phyloP scores from a whole-genome alignment of 2,888 invertebrate genomes.

The Digitonthophagus gazella region DNA sequence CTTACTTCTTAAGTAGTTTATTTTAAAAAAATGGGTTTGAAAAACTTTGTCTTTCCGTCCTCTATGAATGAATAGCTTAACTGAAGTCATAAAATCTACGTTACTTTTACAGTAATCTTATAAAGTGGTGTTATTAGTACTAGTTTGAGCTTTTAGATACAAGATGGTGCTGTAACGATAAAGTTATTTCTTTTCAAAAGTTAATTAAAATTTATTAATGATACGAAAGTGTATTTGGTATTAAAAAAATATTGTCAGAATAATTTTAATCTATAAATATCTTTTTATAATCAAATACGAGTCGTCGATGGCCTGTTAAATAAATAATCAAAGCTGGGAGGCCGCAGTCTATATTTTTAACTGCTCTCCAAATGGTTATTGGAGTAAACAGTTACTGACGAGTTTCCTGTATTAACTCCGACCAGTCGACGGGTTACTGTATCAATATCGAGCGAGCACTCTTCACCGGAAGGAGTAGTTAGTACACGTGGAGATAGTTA shows the following conservation, averaged over 20 bases:
- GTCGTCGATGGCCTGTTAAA: background rate
- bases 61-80: background rate
- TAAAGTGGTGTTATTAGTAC: background rate
- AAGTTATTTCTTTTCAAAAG: background rate
- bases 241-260: too few species aligned
- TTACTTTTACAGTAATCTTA: background rate
- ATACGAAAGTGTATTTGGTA: too few species aligned
- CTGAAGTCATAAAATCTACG: background rate
- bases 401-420: constrained; percentile 34
- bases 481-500: background rate
- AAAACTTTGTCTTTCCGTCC: background rate
- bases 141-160: background rate
- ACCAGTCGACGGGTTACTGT: constrained; percentile 26
- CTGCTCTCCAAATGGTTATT: constrained; percentile 46
- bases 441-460: background rate
- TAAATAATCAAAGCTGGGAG: constrained; percentile 42
- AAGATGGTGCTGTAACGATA: background rate
- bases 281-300: constrained; percentile 29
- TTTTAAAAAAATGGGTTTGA: too few species aligned
- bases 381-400: constrained; percentile 37
- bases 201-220: too few species aligned
- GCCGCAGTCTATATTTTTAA: constrained; percentile 44
- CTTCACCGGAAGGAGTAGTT: background rate
- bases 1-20: too few species aligned
- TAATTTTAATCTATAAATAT: too few species aligned